These are phyloP conservation scores for Ctenosaura bakeri DNA, from an alignment of 2,797 vertebrate species.

Conservation along the genomic window DNA sequence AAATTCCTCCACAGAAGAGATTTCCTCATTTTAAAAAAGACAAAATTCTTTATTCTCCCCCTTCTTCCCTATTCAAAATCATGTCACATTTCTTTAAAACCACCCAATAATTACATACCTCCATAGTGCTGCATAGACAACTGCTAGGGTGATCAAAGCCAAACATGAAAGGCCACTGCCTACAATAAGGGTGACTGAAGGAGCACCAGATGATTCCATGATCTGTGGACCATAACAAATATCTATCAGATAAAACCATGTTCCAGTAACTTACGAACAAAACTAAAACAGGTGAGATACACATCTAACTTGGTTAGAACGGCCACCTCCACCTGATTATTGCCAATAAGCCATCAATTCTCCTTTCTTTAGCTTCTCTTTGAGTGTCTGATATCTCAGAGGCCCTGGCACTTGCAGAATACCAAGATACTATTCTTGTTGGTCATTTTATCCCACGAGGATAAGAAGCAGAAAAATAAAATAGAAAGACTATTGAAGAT, in stretches of 20 bases:
- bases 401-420: conserved; percentile 52
- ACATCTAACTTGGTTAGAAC: conserved; percentile 44
- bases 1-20: conserved; percentile 34
- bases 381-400: conserved; percentile 48
- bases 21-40: conserved; percentile 23
- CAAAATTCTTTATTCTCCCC: conserved; percentile 3
- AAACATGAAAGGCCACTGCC: conserved; percentile 99
- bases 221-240: conserved; percentile 84
- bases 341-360: conserved; percentile 34
- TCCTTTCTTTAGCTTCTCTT: conserved; percentile 48
- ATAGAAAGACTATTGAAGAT: neutral
- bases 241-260: conserved; percentile 46
- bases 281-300: conserved; percentile 23
- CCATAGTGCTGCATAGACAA: conserved; percentile 97
- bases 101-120: conserved; percentile 85
- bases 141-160: conserved; percentile 94
- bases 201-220: conserved; percentile 98
- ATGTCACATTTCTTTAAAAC: conserved; percentile 26
- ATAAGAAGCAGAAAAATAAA: neutral
- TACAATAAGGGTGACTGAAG: conserved; percentile 98
- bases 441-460: conserved; percentile 12
- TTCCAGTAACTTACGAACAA: conserved; percentile 55
- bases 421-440: conserved; percentile 40
- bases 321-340: conserved; percentile 8
- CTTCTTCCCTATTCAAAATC: conserved; percentile 37